These are phyloP conservation scores for Campopleginae sp. DNA, from an alignment of 2,888 invertebrate species.

Conservation along the genomic window DNA sequence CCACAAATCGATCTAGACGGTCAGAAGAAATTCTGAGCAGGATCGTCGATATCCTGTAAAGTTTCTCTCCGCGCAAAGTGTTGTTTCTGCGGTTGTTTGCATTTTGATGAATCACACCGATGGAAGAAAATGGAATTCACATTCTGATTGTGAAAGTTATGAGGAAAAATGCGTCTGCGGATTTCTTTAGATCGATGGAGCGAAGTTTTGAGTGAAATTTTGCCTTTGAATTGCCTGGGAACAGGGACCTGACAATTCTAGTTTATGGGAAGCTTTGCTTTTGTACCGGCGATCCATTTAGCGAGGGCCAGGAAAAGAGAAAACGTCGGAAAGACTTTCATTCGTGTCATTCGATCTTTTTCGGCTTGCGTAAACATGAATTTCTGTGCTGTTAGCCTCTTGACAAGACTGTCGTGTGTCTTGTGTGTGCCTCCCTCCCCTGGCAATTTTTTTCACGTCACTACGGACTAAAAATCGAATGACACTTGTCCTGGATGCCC, in stretches of 20 bases:
- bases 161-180: neutral
- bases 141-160: neutral
- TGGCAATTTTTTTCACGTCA: slow-evolving; percentile 69
- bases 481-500: neutral
- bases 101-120: neutral
- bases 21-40: slow-evolving; percentile 74
- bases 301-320: neutral
- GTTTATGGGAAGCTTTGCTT: neutral
- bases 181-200: neutral
- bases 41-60: slow-evolving; percentile 80
- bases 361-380: neutral
- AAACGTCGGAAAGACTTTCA: neutral
- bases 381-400: slow-evolving; percentile 40
- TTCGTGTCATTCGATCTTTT: neutral
- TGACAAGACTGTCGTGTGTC: slow-evolving; percentile 37
- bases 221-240: neutral
- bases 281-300: neutral
- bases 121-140: neutral
- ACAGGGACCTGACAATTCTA: neutral
- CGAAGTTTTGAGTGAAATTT: neutral
- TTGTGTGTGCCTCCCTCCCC: slow-evolving; percentile 57
- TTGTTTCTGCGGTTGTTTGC: neutral
- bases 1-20: slow-evolving; percentile 4
- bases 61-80: slow-evolving; percentile 71
- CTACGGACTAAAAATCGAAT: slow-evolving; percentile 46